Evolutionary conservation across 2,888 invertebrate species (phyloP).

Genomic region (Mesorhabditis sp.): DNA sequence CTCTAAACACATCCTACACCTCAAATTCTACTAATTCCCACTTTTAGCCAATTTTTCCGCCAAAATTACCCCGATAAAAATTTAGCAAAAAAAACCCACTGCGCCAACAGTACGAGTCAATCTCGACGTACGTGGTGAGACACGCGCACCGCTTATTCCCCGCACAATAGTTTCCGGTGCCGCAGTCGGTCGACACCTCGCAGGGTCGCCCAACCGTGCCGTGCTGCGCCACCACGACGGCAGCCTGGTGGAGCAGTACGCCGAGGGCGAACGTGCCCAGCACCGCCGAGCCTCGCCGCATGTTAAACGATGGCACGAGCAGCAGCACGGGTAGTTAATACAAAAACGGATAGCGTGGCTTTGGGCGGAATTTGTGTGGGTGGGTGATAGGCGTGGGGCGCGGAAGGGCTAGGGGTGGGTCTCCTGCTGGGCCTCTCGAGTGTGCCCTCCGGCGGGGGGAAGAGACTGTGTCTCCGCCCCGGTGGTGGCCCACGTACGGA

Average conservation of each 20-base stretch:
- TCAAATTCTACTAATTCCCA: too few relatives aligned
- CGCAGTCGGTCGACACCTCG: conserved; percentile 55
- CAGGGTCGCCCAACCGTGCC: conserved; percentile 55
- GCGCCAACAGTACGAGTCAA: conserved; percentile 57
- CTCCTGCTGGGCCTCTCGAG: conserved; percentile 2
- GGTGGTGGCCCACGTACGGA: too few relatives aligned
- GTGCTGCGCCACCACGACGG: conserved; percentile 37
- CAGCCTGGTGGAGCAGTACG: neutral
- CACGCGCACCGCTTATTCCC: conserved; percentile 58
- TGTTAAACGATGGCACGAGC: conserved; percentile 6
- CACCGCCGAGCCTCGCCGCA: neutral
- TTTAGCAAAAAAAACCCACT: conserved; percentile 38
- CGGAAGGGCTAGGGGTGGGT: neutral
- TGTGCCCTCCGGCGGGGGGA: too few relatives aligned
- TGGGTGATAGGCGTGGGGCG: too few relatives aligned
- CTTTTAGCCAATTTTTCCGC: too few relatives aligned
- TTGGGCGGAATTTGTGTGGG: conserved; percentile 5
- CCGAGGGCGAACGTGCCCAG: neutral
- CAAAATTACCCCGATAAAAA: too few relatives aligned
- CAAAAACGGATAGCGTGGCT: neutral
- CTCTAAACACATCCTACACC: too few relatives aligned
- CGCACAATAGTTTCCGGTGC: conserved; percentile 57
- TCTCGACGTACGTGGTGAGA: conserved; percentile 56
- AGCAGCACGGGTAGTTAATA: neutral
- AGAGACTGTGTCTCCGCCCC: too few relatives aligned